These are phyloP conservation scores for Microchirus variegatus DNA, from an alignment of 2,797 vertebrate species.

Conservation along the genomic window DNA sequence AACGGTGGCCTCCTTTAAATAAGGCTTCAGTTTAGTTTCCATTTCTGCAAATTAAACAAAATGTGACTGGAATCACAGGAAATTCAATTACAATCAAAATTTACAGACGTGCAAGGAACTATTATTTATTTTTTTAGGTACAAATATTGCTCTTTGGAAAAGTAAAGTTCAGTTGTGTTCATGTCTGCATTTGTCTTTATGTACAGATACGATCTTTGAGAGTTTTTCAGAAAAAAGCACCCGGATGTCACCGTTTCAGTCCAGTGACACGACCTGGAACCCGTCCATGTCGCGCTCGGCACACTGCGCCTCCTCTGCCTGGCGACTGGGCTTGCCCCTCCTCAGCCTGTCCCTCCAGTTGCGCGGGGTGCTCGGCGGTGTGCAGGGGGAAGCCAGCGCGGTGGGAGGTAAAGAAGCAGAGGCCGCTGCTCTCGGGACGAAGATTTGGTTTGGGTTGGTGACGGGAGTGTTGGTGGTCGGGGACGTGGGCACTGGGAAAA, in stretches of 20 bases:
- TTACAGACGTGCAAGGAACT: no score
- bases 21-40: no score
- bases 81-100: no score
- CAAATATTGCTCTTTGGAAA: constrained; percentile 8
- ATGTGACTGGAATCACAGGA: no score
- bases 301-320: constrained; percentile 30
- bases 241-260: constrained; percentile 50
- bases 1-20: no score
- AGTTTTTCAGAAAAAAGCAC: no score
- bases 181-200: background rate
- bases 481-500: background rate
- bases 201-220: no score
- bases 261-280: constrained; percentile 76
- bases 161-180: background rate
- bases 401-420: background rate
- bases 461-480: background rate
- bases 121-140: background rate
- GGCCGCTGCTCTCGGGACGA: constrained; percentile 12
- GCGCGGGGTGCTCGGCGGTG: constrained; percentile 26
- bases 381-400: background rate
- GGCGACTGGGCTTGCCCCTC: constrained; percentile 46
- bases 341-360: constrained; percentile 77
- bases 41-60: no score
- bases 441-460: constrained; percentile 54
- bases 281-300: constrained; percentile 20